phyloP scores from a whole-genome alignment of 2,888 invertebrate species.

The Ecliptopera silaceata region DNA sequence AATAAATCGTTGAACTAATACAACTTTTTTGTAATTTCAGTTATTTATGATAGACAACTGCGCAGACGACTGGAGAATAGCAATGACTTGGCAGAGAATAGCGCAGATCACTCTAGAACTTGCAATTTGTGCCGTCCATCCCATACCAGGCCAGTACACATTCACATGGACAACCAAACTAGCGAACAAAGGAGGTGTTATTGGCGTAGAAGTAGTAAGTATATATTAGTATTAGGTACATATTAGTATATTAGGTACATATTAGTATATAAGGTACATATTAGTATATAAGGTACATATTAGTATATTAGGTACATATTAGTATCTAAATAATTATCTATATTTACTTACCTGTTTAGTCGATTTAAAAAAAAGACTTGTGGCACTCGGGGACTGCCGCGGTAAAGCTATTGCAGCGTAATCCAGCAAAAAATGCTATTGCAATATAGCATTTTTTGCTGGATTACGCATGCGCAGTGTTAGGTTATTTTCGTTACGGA shows the following conservation, averaged over 20 bases:
- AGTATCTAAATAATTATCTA: too few relatives aligned
- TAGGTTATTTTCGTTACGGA: not conserved
- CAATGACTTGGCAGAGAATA: constrained; percentile 99
- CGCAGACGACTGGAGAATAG: constrained; percentile 99
- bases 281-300: too few relatives aligned
- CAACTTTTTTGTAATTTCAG: constrained; percentile 81
- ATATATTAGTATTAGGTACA: too few relatives aligned
- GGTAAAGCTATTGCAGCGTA: too few relatives aligned
- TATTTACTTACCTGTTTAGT: too few relatives aligned
- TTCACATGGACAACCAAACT: constrained; percentile 98
- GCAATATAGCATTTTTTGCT: too few relatives aligned
- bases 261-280: not conserved
- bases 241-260: too few relatives aligned
- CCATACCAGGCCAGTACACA: constrained; percentile 97
- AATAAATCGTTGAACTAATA: too few relatives aligned
- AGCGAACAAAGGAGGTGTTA: constrained; percentile 91
- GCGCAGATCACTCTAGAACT: constrained; percentile 96
- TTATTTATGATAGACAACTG: constrained; percentile 99
- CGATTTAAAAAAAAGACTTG: too few relatives aligned
- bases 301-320: too few relatives aligned
- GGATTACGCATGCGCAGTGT: not conserved
- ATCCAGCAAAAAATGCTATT: too few relatives aligned
- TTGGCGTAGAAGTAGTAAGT: constrained; percentile 85
- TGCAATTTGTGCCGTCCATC: constrained; percentile 98
- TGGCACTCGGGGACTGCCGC: too few relatives aligned